Percentiles rank a stretch among this genome's conserved stretches.
Conservation (phyloP, 2,797 vertebrate genomes). For the Eulemur coronatus region DNA sequence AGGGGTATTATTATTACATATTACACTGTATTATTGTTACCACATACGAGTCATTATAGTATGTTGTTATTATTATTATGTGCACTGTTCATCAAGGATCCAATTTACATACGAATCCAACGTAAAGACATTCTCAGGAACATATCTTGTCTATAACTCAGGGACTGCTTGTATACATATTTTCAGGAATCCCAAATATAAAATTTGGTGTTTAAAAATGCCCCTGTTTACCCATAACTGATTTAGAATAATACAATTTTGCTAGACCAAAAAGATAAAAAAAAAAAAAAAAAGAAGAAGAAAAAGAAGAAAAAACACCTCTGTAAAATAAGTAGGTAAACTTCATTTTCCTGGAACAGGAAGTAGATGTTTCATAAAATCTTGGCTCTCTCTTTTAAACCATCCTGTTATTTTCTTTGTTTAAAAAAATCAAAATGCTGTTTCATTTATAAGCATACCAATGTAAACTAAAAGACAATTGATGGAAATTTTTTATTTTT, state of each 20-base stretch:
- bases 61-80: too few relatives aligned
- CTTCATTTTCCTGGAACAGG: constrained; percentile 17
- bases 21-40: too few relatives aligned
- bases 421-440: not conserved
- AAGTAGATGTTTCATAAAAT: constrained; percentile 25
- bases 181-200: not conserved
- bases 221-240: not conserved
- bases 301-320: not conserved
- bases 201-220: not conserved
- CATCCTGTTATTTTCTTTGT: not conserved
- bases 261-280: not conserved
- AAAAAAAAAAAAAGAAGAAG: not conserved
- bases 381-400: not conserved
- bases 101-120: too few relatives aligned
- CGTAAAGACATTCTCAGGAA: too few relatives aligned
- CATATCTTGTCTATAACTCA: too few relatives aligned
- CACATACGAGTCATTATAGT: too few relatives aligned
- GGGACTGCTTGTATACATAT: not conserved
- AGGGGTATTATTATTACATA: too few relatives aligned
- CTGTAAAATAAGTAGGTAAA: not conserved
- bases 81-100: too few relatives aligned
- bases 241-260: not conserved
- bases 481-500: constrained; percentile 8
- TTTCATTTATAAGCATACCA: constrained; percentile 26
- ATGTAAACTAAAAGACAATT: constrained; percentile 35